Conservation (phyloP, 2,797 vertebrate species). For the Brachyrhaphis roseni region DNA sequence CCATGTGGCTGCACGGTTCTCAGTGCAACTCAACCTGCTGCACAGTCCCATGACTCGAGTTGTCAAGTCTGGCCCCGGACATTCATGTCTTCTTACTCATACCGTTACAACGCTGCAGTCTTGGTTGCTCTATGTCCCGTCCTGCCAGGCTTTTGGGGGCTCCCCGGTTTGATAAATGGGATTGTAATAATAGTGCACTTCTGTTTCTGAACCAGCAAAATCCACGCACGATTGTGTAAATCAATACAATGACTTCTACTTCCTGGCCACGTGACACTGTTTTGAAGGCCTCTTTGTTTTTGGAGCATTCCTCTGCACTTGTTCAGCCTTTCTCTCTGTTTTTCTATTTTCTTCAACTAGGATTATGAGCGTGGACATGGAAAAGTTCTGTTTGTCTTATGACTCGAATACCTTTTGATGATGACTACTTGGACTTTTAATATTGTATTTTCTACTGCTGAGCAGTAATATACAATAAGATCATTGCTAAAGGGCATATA, state of each 20-base stretch:
- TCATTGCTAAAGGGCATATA: neutral
- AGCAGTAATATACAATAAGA: neutral
- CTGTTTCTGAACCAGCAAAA: conserved; percentile 67
- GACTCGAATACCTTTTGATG: conserved; percentile 58
- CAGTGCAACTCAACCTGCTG: conserved; percentile 68
- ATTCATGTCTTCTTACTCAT: conserved; percentile 64
- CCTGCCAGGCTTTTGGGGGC: conserved; percentile 48
- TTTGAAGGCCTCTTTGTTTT: conserved; percentile 83
- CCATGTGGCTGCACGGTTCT: conserved; percentile 74
- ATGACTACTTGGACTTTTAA: conserved; percentile 22
- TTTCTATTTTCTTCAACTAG: conserved; percentile 59
- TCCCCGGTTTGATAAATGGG: conserved; percentile 63
- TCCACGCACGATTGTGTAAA: conserved; percentile 75
- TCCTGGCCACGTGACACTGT: conserved; percentile 78
- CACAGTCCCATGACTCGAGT: conserved; percentile 54
- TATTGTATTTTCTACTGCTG: conserved; percentile 21
- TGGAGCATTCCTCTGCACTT: conserved; percentile 70
- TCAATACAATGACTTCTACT: conserved; percentile 78
- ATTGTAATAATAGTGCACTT: conserved; percentile 49
- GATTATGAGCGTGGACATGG: conserved; percentile 63
- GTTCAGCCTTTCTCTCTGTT: conserved; percentile 58
- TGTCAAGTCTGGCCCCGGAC: conserved; percentile 63
- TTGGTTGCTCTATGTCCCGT: conserved; percentile 53
- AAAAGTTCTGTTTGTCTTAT: conserved; percentile 71
- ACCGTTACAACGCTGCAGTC: conserved; percentile 65